Conservation (phyloP, 1,140 invertebrate species). For the Sinella curviseta region DNA sequence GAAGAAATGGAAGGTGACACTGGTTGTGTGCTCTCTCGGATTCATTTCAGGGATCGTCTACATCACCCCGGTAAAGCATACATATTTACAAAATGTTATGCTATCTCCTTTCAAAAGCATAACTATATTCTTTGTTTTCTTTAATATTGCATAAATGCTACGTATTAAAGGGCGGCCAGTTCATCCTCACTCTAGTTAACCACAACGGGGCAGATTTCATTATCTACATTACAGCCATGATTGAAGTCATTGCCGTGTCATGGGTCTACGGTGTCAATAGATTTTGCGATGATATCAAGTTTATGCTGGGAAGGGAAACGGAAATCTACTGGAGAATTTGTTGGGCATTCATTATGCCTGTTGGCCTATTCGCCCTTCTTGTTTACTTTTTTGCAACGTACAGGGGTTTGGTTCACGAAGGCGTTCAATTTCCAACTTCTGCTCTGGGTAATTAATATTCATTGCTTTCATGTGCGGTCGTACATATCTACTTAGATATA, state of each 20-base stretch:
- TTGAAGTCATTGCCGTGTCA: conserved; percentile 1
- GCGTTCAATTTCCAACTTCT: neutral
- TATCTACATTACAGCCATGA: neutral
- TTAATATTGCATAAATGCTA: neutral
- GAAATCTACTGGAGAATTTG: conserved; percentile 75
- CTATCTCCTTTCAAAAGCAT: too few species aligned
- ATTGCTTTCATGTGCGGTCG: neutral
- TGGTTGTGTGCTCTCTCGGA: conserved; percentile 55
- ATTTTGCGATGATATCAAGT: conserved; percentile 71
- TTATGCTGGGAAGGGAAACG: conserved; percentile 71
- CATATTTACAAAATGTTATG: neutral
- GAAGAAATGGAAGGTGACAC: conserved; percentile 64
- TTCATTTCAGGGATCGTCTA: neutral
- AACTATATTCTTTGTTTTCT: neutral
- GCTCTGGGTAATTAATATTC: neutral
- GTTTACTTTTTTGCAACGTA: conserved; percentile 47
- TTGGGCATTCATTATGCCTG: conserved; percentile 68
- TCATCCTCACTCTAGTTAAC: neutral
- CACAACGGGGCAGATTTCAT: conserved; percentile 21
- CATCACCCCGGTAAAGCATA: conserved; percentile 7
- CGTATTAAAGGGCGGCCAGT: neutral
- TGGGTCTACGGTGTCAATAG: conserved; percentile 59
- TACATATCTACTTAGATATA: neutral
- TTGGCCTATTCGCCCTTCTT: conserved; percentile 68
- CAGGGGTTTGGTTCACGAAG: conserved; percentile 53